Evolutionary conservation across 2,797 vertebrate genomes (phyloP), one percentile per base, ranked within the genome.

Genomic region (Xerus rutilus): DNA sequence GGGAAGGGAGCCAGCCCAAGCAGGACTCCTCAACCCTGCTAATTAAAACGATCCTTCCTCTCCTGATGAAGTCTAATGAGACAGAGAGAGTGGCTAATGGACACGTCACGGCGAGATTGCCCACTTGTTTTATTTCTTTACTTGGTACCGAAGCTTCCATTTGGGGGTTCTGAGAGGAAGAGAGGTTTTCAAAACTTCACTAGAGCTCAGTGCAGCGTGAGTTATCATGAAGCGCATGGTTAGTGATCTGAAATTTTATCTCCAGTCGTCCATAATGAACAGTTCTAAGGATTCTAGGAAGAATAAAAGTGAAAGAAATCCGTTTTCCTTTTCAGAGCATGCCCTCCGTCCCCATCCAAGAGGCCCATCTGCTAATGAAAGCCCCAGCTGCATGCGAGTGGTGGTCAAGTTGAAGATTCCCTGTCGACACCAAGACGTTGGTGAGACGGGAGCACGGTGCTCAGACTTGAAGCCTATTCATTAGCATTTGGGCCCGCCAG

Each of bases 11-110:
- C 97, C 97, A 90, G 95, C 96, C 96, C 89, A 92, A 97, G 98
- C 97, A 97, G 98, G 98, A 97, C 98, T 98, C 98, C 98, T 97
- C 98, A 97, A 96, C 97, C 93, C 96, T 95, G 97, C 98, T 99
- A 98, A 99, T 98, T 98, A 98, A 98, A 98, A 98, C 97, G 89
- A 98, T 98, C 97, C 98, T 98, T 98, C 97, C 98, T 98, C 97
- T 97, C 96, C 91, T 94, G 82, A 20, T 69, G 90, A 96, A 97
- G 94, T 98, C 98, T 98, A 98, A 98, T 97, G 98, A 98, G 98
- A 98, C 96, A 97, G 97, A 96, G 98, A 81, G 43, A 96, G 95
- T 87, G 54, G 98, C 98, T 99, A 98, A 98, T 98, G 98, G 98
- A 98, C 98, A 97, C 90, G 96, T 97, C 97, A 94, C 97, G 0